Percentiles rank a stretch among this genome's conserved stretches.
Conservation (phyloP, 2,888 invertebrate species). For the Diachrysia chrysitis region DNA sequence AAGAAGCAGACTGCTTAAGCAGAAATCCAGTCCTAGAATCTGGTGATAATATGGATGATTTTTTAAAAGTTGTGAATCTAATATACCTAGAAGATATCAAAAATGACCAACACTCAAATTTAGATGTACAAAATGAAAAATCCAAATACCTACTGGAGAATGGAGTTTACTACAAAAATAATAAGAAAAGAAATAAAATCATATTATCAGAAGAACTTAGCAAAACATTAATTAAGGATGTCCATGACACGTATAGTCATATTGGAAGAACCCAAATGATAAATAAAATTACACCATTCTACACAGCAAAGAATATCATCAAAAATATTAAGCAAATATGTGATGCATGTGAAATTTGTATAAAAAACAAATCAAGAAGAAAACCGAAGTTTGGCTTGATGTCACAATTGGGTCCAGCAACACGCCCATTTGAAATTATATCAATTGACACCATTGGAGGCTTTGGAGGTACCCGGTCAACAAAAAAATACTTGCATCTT, state of each 20-base stretch:
- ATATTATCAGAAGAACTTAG: constrained; percentile 53
- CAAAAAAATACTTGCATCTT: too few species aligned
- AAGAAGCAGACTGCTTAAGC: background rate
- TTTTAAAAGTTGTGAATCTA: background rate
- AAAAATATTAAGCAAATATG: constrained; percentile 45
- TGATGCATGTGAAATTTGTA: constrained; percentile 43
- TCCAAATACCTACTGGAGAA: constrained; percentile 14
- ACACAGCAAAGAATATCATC: constrained; percentile 47
- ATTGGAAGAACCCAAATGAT: constrained; percentile 44
- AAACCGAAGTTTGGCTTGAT: too few species aligned
- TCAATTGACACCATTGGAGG: too few species aligned
- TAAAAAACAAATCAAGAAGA: constrained; percentile 51
- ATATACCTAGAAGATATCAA: background rate
- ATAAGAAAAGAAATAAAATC: constrained; percentile 40
- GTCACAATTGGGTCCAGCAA: too few species aligned
- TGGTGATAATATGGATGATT: background rate
- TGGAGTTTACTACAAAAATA: constrained; percentile 13
- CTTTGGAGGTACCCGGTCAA: too few species aligned
- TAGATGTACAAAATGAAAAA: background rate
- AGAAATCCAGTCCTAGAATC: background rate
- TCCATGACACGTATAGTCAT: constrained; percentile 39
- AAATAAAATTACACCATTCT: too few species aligned
- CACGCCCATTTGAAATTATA: too few species aligned
- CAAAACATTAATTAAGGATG: constrained; percentile 40
- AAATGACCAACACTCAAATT: background rate